Percentiles rank a stretch among this genome's conserved stretches.
phyloP scores from a whole-genome alignment of 2,113 vertebrate genomes.

The Tupaia tana region DNA sequence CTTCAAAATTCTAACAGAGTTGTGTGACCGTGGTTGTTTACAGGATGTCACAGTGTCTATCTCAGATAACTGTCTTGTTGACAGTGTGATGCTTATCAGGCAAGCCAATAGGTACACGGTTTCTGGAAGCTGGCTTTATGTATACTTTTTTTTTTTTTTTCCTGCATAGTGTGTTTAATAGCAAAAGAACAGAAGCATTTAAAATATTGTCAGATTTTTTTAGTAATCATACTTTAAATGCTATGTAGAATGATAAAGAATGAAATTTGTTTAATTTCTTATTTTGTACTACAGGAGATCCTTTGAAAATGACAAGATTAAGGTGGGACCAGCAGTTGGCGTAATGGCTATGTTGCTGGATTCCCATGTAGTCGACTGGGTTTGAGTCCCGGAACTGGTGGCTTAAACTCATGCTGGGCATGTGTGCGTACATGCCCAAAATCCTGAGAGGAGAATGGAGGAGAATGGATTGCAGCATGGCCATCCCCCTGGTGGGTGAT shows the following conservation, averaged over 20 bases:
- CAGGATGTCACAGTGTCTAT: background rate
- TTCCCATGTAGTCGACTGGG: too few species aligned
- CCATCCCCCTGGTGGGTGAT: too few species aligned
- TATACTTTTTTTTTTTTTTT: background rate
- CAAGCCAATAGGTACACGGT: background rate
- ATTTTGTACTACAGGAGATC: background rate
- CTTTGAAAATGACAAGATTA: background rate
- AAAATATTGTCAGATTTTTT: background rate
- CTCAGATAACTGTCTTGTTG: background rate
- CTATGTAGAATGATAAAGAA: background rate
- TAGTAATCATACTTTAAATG: background rate
- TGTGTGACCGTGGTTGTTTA: background rate
- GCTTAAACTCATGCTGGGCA: too few species aligned
- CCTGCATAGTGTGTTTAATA: background rate
- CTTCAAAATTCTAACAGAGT: constrained; percentile 22
- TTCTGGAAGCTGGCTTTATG: background rate
- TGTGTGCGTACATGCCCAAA: too few species aligned
- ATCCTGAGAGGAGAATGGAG: too few species aligned
- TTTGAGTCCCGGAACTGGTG: too few species aligned
- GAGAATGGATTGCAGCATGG: too few species aligned
- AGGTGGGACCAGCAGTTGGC: background rate
- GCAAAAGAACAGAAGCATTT: background rate
- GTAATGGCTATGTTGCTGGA: too few species aligned
- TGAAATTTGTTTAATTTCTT: background rate
- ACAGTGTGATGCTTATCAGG: background rate